Evolutionary conservation across 2,113 vertebrate species (phyloP).

Genomic region (Cebidichthys violaceus): DNA sequence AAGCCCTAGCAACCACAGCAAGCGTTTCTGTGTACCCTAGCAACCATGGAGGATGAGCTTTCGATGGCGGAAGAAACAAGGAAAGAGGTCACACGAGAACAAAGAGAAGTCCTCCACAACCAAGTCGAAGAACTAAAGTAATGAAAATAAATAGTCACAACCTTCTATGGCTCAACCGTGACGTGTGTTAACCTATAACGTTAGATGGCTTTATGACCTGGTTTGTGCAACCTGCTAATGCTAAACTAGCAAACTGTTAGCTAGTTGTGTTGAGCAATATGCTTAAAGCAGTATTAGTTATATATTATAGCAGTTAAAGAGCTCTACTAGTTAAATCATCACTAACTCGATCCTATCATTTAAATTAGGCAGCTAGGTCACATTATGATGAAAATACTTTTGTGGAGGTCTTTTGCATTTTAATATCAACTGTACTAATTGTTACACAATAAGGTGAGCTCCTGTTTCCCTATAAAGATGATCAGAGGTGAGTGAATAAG

Average conservation of each 20-base stretch:
- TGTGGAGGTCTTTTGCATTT: neutral
- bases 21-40: constrained; percentile 31
- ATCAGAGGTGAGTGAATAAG: neutral
- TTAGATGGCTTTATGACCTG: neutral
- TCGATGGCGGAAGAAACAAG: neutral
- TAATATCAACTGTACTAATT: neutral
- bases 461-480: neutral
- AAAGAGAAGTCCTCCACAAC: neutral
- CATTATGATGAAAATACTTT: neutral
- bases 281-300: neutral
- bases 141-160: neutral
- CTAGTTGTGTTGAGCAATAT: neutral
- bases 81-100: neutral
- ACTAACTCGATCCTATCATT: neutral
- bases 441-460: neutral
- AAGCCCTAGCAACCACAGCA: constrained; percentile 49
- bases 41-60: constrained; percentile 57
- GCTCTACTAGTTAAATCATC: neutral
- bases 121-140: constrained; percentile 62
- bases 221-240: constrained; percentile 7
- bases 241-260: neutral
- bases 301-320: neutral
- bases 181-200: neutral
- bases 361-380: neutral
- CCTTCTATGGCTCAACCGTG: neutral